phyloP scores from a whole-genome alignment of 1,140 invertebrate species.

The Laupala kohalensis region DNA sequence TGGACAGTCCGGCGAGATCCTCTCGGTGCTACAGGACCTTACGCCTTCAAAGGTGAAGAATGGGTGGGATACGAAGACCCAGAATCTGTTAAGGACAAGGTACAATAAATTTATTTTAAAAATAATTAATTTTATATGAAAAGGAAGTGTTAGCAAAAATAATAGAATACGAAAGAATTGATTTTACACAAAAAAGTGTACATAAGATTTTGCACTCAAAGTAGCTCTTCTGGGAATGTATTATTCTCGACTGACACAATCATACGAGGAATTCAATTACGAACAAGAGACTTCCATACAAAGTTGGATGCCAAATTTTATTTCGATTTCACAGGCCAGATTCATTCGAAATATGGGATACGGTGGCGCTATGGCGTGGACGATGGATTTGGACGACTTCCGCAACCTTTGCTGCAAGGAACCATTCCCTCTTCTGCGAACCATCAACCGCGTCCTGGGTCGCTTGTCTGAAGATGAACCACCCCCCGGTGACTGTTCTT shows the following conservation, averaged over 20 bases:
- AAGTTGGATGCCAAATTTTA: too few relatives aligned
- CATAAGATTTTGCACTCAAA: too few relatives aligned
- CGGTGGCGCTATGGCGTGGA: conserved; percentile 73
- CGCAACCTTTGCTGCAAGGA: conserved; percentile 56
- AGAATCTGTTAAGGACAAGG: conserved; percentile 60
- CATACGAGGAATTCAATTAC: too few relatives aligned
- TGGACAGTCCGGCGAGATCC: conserved; percentile 41
- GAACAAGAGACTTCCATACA: too few relatives aligned
- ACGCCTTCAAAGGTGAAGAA: conserved; percentile 61
- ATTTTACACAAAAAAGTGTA: too few relatives aligned
- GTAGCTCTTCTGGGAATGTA: too few relatives aligned
- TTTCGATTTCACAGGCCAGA: conserved; percentile 48
- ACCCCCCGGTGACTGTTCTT: conserved; percentile 12
- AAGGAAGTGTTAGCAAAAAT: too few relatives aligned
- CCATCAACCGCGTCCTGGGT: conserved; percentile 58
- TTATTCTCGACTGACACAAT: too few relatives aligned
- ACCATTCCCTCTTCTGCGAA: conserved; percentile 56
- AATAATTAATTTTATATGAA: too few relatives aligned
- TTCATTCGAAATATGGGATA: conserved; percentile 56
- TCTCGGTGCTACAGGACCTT: conserved; percentile 47
- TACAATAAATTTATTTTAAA: not conserved
- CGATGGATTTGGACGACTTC: conserved; percentile 83
- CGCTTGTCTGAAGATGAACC: conserved; percentile 17
- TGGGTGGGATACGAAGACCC: conserved; percentile 86
- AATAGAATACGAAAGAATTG: too few relatives aligned